phyloP scores from a whole-genome alignment of 2,797 vertebrate species.

The Ispidina lecontei region DNA sequence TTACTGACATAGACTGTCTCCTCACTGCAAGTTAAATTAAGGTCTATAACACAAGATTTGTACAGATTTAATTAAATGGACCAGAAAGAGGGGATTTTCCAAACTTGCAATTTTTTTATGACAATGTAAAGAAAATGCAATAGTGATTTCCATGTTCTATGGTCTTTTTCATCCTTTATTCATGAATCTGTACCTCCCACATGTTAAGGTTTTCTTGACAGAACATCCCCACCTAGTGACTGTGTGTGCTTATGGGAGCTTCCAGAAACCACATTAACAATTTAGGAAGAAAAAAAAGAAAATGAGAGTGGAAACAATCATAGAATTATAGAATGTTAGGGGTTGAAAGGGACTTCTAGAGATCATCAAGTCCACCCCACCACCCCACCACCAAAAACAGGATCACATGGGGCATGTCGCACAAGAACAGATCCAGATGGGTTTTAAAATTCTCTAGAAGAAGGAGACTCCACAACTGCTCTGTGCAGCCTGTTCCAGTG shows the following conservation, averaged over 20 bases:
- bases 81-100: not conserved
- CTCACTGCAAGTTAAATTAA: not conserved
- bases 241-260: not conserved
- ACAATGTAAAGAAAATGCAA: not conserved
- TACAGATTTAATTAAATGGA: not conserved
- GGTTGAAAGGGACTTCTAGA: too few species aligned
- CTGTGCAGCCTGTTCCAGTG: too few species aligned
- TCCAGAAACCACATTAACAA: not conserved
- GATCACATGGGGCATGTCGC: too few species aligned
- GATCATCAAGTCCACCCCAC: too few species aligned
- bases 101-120: not conserved
- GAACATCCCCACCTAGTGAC: constrained; percentile 51
- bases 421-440: too few species aligned
- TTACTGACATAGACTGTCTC: not conserved
- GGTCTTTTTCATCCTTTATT: not conserved
- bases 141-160: not conserved
- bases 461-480: too few species aligned
- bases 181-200: not conserved
- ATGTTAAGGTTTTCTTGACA: not conserved
- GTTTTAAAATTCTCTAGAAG: too few species aligned
- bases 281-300: not conserved
- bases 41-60: accelerated
- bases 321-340: too few species aligned
- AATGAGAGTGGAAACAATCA: not conserved
- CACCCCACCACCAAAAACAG: too few species aligned